Base-by-base conservation (phyloP, 2,113 vertebrate species). In the Hippocampus mohnikei region DNA sequence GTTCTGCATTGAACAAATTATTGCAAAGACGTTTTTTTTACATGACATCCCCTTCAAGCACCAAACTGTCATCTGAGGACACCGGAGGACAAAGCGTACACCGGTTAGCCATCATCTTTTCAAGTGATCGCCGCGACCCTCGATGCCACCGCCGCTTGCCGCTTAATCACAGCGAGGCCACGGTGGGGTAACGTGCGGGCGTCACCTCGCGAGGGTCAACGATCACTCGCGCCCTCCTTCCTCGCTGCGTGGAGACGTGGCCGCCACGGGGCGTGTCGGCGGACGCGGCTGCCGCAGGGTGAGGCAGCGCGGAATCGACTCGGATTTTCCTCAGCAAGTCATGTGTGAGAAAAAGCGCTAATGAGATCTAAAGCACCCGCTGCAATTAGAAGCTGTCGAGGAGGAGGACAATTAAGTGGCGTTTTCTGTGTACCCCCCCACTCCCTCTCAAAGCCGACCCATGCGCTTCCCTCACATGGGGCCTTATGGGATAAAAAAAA, bases 391-490 rank as follows among this genome's bases (percentile, higher is more conserved):
- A 82, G 81, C 86, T 75, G 82, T 85, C 81, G 85, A 82, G 72
- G 87, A 88, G 80, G 80, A 87, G 88, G 86, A 90, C 90, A 91
- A 90, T 91, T 92, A 92, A 86, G 85, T 82, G 85, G n/a, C 66
- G 83, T 29, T 89, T 88, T 87, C 67, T 82, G 81, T 77, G 52
- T 7, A 21, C 52, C 21, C 52, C 8, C 25, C 65, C 65, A 0
- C 65, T 15, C 5, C 25, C 5, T 33, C 5, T 37, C 33, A 37
- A 37, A 37, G 13, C 33, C 3, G 1, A 2, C 16, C 60, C 65
- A 12, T 15, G 10, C 42, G 12, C 23, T 33, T 27, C 65, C 21
- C 21, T 21, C 42, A 5, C 46, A 5, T 44, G n/a, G 5, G 3
- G 23, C 5, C 48, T 52, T 20, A 10, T 9, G 42, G 42, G 13